Conservation (phyloP, 2,113 vertebrate genomes). For the Pelodiscus sinensis region DNA sequence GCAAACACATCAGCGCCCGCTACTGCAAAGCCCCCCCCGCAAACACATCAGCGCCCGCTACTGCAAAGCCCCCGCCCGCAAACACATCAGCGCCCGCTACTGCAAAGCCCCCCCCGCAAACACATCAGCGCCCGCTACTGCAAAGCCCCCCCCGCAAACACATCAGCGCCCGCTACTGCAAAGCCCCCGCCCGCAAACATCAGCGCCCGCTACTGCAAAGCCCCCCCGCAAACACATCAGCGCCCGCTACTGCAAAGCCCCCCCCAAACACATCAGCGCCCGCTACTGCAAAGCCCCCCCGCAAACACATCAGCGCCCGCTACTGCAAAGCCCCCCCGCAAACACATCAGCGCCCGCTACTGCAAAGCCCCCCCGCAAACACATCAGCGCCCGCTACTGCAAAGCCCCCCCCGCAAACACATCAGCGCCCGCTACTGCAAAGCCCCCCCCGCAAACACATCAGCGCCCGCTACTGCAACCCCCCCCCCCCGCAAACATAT, state of each 20-base stretch:
- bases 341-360: not conserved
- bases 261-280: not conserved
- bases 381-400: not conserved
- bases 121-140: not conserved
- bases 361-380: not conserved
- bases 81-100: not conserved
- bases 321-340: not conserved
- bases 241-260: not conserved
- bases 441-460: not conserved
- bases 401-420: not conserved
- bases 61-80: not conserved
- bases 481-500: not conserved
- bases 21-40: not conserved
- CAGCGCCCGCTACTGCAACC: not conserved
- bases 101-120: not conserved
- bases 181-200: not conserved
- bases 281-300: not conserved
- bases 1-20: not conserved
- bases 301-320: not conserved
- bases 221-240: not conserved
- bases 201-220: not conserved
- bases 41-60: not conserved
- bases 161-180: not conserved
- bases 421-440: not conserved
- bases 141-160: not conserved